Percentiles rank a stretch among this genome's conserved stretches.
These are phyloP conservation scores for Ovis aries DNA, from an alignment of 2,113 vertebrate species.

Conservation along the genomic window ARS-UI_Ramb_v3.0 NC_056059.1:117314501-117315000, in stretches of 20 bases:
- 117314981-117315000: too few relatives aligned
- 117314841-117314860: rapidly evolving
- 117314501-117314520: neutral
- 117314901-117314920: neutral
- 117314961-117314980: too few relatives aligned
- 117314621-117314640: neutral
- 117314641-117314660: neutral
- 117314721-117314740: neutral
- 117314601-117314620: neutral
- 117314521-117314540: neutral
- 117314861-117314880: neutral
- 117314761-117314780: neutral
- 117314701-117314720: neutral
- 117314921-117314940: neutral
- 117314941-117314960: too few relatives aligned
- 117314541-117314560: neutral
- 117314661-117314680: neutral
- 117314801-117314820: neutral
- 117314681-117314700: neutral
- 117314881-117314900: neutral
- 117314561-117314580: neutral
- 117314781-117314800: neutral
- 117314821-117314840: rapidly evolving
- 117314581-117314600: neutral
- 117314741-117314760: rapidly evolving